Evolutionary conservation across 2,113 vertebrate genomes (phyloP), one percentile per base, ranked within the genome.

Genomic region (Sturnira hondurensis): DNA sequence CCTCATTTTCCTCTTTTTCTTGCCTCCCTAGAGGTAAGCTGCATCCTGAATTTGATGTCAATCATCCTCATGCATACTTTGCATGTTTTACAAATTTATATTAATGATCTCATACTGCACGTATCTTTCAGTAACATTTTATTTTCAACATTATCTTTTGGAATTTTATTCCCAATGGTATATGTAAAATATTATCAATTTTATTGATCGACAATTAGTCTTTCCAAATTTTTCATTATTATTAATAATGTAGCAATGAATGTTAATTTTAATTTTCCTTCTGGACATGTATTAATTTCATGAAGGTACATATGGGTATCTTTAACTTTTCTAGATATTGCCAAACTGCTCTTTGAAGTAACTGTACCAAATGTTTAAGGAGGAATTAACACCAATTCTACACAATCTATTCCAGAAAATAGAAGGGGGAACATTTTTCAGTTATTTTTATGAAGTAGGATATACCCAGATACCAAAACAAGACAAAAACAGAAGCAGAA

Each of bases 81-180:
- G 3, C 28, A 86, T 52, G 31, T 77, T 68, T 96, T 56, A 56
- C 54, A 84, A 65, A 45, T 91, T 91, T 70, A 82, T 36, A 82
- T 80, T 67, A 67, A 90, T 67, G 45, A 47, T 58, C 88, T 31
- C 31, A 28, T 24, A 52, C 33, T 80, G 8, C n/a, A 13, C 20
- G 94, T 33, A 70, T 47, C 76, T 38, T 77, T 14, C 47, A 81
- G 31, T 70, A 68, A 47, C 80, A 86, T 76, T 93, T 92, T 61
- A 86, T 73, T 15, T 7, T 86, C 19, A 67, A 93, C 22, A 67
- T 76, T 77, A 83, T 41, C 10, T 76, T 94, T 88, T 85, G 45
- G 65, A 85, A 67, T 68, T 91, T 94, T 92, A 86, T 65, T 74
- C 13, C n/a, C 58, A 93, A 73, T 58, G 8, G 86, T 63, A 89